Evolutionary conservation across 2,113 vertebrate species (phyloP).

Genomic region (Cyrtonyx montezumae): DNA sequence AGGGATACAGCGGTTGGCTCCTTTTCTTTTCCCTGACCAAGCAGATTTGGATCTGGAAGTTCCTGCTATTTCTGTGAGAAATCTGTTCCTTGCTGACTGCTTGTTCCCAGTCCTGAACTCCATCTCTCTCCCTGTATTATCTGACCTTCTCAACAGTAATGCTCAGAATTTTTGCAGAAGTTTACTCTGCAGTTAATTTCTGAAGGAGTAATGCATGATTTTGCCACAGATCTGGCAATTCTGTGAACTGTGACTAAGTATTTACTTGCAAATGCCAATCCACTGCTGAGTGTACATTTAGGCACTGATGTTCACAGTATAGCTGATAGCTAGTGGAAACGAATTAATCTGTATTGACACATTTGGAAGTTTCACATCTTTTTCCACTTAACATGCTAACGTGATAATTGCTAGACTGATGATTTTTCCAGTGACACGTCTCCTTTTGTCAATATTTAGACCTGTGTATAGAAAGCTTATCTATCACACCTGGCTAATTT

Average conservation of each 20-base stretch:
- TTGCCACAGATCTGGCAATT: slow-evolving; percentile 20
- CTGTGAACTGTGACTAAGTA: not conserved
- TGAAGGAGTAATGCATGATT: not conserved
- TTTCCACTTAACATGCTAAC: slow-evolving; percentile 84
- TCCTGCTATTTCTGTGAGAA: not conserved
- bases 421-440: slow-evolving; percentile 84
- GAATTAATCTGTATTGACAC: slow-evolving; percentile 86
- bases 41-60: not conserved
- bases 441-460: slow-evolving; percentile 88
- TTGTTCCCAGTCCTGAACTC: not conserved
- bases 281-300: slow-evolving; percentile 63
- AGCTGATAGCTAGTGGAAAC: slow-evolving; percentile 81
- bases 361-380: slow-evolving; percentile 84
- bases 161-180: not conserved
- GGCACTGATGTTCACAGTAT: slow-evolving; percentile 77
- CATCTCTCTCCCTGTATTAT: not conserved
- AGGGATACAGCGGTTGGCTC: not conserved
- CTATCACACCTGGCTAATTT: slow-evolving; percentile 87
- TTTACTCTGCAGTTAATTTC: not conserved
- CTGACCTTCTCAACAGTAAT: not conserved
- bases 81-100: not conserved
- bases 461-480: slow-evolving; percentile 85
- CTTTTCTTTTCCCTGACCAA: not conserved
- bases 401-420: slow-evolving; percentile 86
- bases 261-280: slow-evolving; percentile 54